phyloP scores from a whole-genome alignment of 2,888 invertebrate genomes.

The Copidosoma aretas region DNA sequence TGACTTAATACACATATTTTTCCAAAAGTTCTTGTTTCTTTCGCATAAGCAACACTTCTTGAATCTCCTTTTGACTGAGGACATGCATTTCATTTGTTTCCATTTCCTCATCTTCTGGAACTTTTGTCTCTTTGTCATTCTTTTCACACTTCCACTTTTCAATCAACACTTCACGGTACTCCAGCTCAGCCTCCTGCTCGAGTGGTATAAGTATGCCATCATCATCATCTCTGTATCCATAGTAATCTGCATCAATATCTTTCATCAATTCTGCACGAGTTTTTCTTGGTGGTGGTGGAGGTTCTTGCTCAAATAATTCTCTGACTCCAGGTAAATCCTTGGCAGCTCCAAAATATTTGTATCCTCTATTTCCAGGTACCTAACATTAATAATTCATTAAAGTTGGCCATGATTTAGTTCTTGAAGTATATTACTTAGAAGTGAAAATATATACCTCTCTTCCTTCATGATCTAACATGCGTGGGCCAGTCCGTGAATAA shows the following conservation, averaged over 20 bases:
- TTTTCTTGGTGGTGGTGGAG: constrained; percentile 87
- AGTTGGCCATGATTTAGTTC: too few species aligned
- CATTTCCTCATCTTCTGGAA: constrained; percentile 61
- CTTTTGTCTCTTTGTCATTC: constrained; percentile 64
- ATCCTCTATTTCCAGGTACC: constrained; percentile 96
- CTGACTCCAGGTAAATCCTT: constrained; percentile 97
- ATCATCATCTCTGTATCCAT: constrained; percentile 98
- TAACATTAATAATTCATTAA: constrained; percentile 24
- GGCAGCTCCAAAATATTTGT: constrained; percentile 98
- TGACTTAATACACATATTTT: constrained; percentile 67
- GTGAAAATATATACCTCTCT: constrained; percentile 69
- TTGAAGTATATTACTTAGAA: background rate
- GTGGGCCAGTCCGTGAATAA: constrained; percentile 87
- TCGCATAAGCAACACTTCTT: constrained; percentile 85
- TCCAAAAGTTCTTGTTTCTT: constrained; percentile 92
- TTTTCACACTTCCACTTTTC: constrained; percentile 76
- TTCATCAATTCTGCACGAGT: constrained; percentile 97
- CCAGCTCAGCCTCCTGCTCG: constrained; percentile 81
- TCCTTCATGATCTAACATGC: constrained; percentile 92
- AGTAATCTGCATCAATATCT: constrained; percentile 98
- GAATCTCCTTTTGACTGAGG: constrained; percentile 93
- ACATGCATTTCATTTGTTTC: constrained; percentile 85
- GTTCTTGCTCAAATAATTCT: constrained; percentile 96
- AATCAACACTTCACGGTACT: constrained; percentile 69
- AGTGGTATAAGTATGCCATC: constrained; percentile 92